phyloP scores from a whole-genome alignment of 2,113 vertebrate species.

The Pyrgilauda ruficollis region DNA sequence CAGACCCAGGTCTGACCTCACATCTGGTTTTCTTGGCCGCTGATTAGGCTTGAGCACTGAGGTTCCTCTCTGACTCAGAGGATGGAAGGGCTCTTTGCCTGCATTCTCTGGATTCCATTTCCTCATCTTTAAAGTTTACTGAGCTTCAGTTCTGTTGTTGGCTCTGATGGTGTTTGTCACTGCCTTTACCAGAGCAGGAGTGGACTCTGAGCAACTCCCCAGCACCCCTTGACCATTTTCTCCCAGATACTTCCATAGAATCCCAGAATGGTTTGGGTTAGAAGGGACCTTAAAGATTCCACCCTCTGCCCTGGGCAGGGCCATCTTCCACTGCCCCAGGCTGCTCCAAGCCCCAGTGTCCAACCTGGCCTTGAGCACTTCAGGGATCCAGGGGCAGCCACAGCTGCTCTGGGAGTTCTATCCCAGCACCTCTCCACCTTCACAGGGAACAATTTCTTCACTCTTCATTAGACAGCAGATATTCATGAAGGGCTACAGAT shows the following conservation, averaged over 20 bases:
- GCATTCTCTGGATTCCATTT: not conserved
- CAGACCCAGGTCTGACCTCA: not conserved
- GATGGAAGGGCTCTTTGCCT: not conserved
- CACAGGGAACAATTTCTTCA: not conserved
- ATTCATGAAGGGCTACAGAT: not conserved
- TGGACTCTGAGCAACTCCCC: not conserved
- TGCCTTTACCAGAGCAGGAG: not conserved
- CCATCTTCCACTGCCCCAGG: not conserved
- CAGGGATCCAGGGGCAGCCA: not conserved
- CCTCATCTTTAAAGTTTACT: not conserved
- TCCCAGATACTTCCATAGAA: not conserved
- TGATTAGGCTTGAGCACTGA: not conserved
- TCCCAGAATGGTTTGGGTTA: not conserved
- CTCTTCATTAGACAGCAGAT: not conserved
- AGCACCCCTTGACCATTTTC: not conserved
- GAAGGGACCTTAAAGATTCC: not conserved
- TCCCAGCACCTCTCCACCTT: not conserved
- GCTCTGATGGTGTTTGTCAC: not conserved
- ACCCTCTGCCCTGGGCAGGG: not conserved
- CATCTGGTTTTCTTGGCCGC: fast-evolving
- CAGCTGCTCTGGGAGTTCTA: not conserved
- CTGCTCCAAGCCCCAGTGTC: not conserved
- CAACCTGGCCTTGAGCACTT: fast-evolving
- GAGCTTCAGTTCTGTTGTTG: not conserved
- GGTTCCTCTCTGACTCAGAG: not conserved